Evolutionary conservation across 2,113 vertebrate genomes (phyloP), one percentile per base, ranked within the genome.

Genomic region (Etheostoma cragini): DNA sequence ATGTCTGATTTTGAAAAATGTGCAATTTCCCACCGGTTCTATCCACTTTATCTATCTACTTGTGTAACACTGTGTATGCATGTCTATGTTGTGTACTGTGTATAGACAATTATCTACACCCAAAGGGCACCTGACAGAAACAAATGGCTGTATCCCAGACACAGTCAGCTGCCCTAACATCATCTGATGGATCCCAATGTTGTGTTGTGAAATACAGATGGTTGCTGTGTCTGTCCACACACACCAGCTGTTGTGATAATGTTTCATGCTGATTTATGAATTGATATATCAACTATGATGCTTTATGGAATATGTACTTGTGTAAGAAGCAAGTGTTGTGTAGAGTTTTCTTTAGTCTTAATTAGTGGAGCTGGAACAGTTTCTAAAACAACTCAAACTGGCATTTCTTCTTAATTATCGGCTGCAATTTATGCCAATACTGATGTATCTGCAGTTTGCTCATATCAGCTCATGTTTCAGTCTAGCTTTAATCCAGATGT

Each of bases 241-340:
- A 15, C 69, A 69, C 30, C 83, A 90, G 88, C 90, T 89, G 89
- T 38, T 87, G 64, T 65, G 68, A 57, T 89, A 77, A 81, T 76
- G 70, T 50, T n/a, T 56, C 15, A 26, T 61, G 64, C 52, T 84
- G 85, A 91, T 76, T 45, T 78, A 52, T 86, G 24, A 64, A 85
- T 76, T 76, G 77, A 64, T 68, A 62, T 21, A 21, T 64, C 13
- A 14, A 72, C 66, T 38, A 21, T n/a, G 70, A 72, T n/a, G 35
- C 63, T 72, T 8, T 56, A 15, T 58, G 17, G 54, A 65, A 30
- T 45, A 3, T 24, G 12, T 46, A 38, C 56, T 50, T 57, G 5
- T 53, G 19, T 72, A 72, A 60, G 58, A 35, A 45, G 35, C 8
- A 42, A 24, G 12, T 76, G 53, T 58, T 26, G 1, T 26, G 1